Evolutionary conservation across 2,888 invertebrate genomes (phyloP).

Genomic region (Minunthozetes semirufus): DNA sequence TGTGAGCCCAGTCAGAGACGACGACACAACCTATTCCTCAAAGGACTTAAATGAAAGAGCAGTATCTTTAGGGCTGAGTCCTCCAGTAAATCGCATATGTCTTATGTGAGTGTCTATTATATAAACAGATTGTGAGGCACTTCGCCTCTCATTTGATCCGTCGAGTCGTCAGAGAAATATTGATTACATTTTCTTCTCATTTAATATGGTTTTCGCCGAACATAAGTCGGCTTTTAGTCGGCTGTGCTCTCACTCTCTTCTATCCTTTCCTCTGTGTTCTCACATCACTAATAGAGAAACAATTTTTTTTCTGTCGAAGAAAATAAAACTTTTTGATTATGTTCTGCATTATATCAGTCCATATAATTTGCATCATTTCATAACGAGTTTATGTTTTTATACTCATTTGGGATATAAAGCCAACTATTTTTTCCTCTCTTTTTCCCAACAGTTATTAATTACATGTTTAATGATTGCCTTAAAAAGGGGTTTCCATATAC

Average conservation of each 20-base stretch:
- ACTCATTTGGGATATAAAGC: conserved; percentile 17
- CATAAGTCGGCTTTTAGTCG: conserved; percentile 27
- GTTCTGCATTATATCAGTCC: conserved; percentile 31
- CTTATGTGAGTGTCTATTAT: conserved; percentile 8
- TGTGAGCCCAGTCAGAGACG: background rate
- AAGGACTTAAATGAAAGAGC: background rate
- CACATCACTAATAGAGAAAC: background rate
- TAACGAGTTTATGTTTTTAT: conserved; percentile 20
- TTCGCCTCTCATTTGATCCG: background rate
- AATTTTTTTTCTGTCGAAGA: background rate
- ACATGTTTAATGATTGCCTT: background rate
- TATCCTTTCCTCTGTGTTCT: too few relatives aligned
- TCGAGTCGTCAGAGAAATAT: background rate
- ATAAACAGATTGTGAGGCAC: conserved; percentile 11
- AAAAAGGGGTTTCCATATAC: too few relatives aligned
- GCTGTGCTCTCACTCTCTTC: too few relatives aligned
- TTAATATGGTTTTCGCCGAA: conserved; percentile 16
- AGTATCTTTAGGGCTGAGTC: background rate
- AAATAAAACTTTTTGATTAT: conserved; percentile 12
- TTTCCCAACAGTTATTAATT: conserved; percentile 5
- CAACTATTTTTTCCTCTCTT: background rate
- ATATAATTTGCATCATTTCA: conserved; percentile 28
- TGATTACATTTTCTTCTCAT: conserved; percentile 29
- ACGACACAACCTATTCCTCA: background rate
- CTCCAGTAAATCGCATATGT: background rate